Evolutionary conservation across 2,888 invertebrate genomes (phyloP), one percentile per base, ranked within the genome.

Genomic region (Chymomyza procnemis): DNA sequence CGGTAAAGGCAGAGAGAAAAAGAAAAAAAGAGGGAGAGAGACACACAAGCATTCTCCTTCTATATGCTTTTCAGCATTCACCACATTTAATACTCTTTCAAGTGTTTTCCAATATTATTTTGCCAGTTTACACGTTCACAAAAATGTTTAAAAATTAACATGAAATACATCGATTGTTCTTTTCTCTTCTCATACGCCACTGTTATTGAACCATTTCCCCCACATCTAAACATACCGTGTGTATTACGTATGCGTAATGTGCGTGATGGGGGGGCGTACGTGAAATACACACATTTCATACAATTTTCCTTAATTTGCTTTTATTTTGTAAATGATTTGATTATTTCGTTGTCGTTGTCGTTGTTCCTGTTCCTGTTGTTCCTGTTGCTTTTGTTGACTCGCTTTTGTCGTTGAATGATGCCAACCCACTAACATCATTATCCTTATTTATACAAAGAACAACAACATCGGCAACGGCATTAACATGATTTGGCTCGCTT

Each of bases 321-420:
- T 87, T 73, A 77, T 83, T 81, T 83, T 68, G 68, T 59, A 71
- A 81, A 85, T 77, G 78, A 87, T 81, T 81, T 83, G 78, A 87
- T 87, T 80, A 85, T 65, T 61, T 54, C 67, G 58, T 61, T 70
- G 67, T 72, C 50, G 16, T 19, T 21, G 41, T 30, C 55, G 30
- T 57, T 30, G 26, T 73, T 84, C 50, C 67, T 64, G 71, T 61
- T 64, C 50, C 55, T 77, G 16, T 54, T 61, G 48, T 52, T 66
- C 67, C 60, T 73, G 48, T 59, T 57, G 47, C 34, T 34, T 61
- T 61, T 60, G 76, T 63, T 63, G 58, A 63, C 64, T 64, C 30
- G 41, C 50, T 34, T 50, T 54, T 58, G 41, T 34, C 22, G 18
- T 41, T 41, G 34, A 41, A 41, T 41, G 34, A 41, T 41, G 34